phyloP scores from a whole-genome alignment of 2,888 invertebrate genomes.

The Baronia brevicornis region DNA sequence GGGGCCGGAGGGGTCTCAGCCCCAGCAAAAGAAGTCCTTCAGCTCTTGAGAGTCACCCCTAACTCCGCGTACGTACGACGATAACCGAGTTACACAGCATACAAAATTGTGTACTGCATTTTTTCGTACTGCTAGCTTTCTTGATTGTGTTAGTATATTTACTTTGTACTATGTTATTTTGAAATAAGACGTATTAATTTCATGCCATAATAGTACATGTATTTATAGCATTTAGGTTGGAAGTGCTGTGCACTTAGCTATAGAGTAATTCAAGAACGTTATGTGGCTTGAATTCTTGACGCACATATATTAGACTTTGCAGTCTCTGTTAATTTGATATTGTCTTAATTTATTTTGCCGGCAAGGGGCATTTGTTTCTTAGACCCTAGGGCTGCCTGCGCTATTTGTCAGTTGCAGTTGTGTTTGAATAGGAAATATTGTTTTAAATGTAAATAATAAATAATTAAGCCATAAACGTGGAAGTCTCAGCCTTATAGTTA shows the following conservation, averaged over 20 bases:
- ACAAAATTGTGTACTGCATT: slow-evolving; percentile 16
- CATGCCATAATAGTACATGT: slow-evolving; percentile 29
- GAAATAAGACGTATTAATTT: slow-evolving; percentile 15
- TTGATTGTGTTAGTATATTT: neutral
- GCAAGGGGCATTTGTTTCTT: slow-evolving; percentile 51
- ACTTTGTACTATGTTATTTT: slow-evolving; percentile 27
- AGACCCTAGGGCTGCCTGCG: too few relatives aligned
- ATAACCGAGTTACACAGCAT: slow-evolving; percentile 29
- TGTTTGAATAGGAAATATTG: too few relatives aligned
- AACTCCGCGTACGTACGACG: slow-evolving; percentile 44
- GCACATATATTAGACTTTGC: slow-evolving; percentile 56
- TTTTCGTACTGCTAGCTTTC: slow-evolving; percentile 17
- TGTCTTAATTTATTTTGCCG: slow-evolving; percentile 66
- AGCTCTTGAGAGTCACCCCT: slow-evolving; percentile 55
- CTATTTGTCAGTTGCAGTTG: too few relatives aligned
- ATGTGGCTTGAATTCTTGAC: slow-evolving; percentile 36
- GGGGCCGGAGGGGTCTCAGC: slow-evolving; percentile 59
- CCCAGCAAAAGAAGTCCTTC: slow-evolving; percentile 60
- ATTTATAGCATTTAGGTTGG: slow-evolving; percentile 34
- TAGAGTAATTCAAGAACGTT: slow-evolving; percentile 36
- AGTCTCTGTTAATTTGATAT: slow-evolving; percentile 64
- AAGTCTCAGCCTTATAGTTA: too few relatives aligned
- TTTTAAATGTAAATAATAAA: too few relatives aligned
- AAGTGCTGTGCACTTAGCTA: slow-evolving; percentile 23
- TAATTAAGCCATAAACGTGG: too few relatives aligned